phyloP scores from a whole-genome alignment of 2,888 invertebrate species.

The Himalopsyche anomala region DNA sequence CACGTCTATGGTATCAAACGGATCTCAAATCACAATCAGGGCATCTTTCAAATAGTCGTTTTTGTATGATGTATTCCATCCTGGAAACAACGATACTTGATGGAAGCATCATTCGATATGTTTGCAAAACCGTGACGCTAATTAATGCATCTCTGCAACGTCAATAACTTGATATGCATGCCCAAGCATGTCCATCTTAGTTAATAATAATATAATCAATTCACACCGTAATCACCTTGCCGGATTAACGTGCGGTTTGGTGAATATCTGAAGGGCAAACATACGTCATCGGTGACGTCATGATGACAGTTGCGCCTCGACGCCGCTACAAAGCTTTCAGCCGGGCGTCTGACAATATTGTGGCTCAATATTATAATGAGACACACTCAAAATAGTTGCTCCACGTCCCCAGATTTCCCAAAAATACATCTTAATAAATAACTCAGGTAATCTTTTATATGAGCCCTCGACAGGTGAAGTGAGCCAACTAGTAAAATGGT shows the following conservation, averaged over 20 bases:
- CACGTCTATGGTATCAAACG: too few relatives aligned
- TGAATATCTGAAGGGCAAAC: not conserved
- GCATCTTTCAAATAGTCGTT: too few relatives aligned
- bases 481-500: too few relatives aligned
- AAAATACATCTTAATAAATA: too few relatives aligned
- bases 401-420: too few relatives aligned
- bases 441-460: too few relatives aligned
- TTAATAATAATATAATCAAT: constrained; percentile 16
- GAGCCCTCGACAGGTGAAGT: too few relatives aligned
- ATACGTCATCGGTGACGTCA: constrained; percentile 21
- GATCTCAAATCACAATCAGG: too few relatives aligned
- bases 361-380: not conserved
- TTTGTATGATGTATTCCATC: too few relatives aligned
- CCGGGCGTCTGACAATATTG: not conserved
- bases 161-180: constrained; percentile 22
- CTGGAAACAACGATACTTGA: too few relatives aligned
- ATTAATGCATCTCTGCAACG: not conserved
- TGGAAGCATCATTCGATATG: too few relatives aligned
- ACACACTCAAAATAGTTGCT: too few relatives aligned
- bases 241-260: constrained; percentile 2
- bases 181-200: constrained; percentile 21
- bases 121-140: not conserved
- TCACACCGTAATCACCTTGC: not conserved
- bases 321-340: not conserved
- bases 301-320: not conserved